Base-by-base conservation (phyloP, 2,113 vertebrate species). In the Dinomys branickii region DNA sequence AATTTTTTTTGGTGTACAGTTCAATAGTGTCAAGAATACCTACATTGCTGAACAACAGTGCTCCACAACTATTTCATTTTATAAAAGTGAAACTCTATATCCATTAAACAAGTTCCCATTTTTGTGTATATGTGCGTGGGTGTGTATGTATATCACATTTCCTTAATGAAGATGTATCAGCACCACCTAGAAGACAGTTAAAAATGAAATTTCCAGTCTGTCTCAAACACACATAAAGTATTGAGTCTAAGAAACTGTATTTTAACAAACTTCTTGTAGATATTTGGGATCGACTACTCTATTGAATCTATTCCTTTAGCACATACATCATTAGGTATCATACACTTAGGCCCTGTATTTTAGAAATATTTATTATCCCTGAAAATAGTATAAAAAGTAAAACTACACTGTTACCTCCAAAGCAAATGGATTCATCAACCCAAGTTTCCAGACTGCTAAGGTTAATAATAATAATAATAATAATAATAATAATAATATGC, bases 121-220 rank as follows among this genome's bases (percentile, higher is more conserved):
- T 19, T 11, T 50, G 3, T 44, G 10, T 54, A n/a, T 56, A 38
- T 19, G n/a, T 16, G 3, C 2, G 33, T 5, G 44, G 5, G n/a
- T 19, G 2, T 2, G 30, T 2, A 2, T 50, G n/a, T 78, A 30
- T 28, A 88, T 88, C 41, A 59, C n/a, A 88, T 30, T 94, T 86
- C 71, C 85, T 96, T 80, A 84, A 52, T 80, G 35, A 91, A 95
- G 61, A 93, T 52, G 12, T 59, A 41, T 86, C 44, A 94, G 24
- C 3, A 93, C 56, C 30, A 90, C 50, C 44, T 75, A 26, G 7
- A 44, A 91, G 67, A 85, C 8, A 54, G 69, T 78, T 87, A 95
- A 93, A 97, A 47, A 81, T 69, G 44, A 94, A n/a, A 90, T 92
- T 90, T 65, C 59, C 63, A 96, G 59, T 50, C 50, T 56, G 28